A percentile compares a stretch with the other conserved stretches of the same genome.
phyloP scores from a whole-genome alignment of 2,113 vertebrate species.

The Plestiodon gilberti region DNA sequence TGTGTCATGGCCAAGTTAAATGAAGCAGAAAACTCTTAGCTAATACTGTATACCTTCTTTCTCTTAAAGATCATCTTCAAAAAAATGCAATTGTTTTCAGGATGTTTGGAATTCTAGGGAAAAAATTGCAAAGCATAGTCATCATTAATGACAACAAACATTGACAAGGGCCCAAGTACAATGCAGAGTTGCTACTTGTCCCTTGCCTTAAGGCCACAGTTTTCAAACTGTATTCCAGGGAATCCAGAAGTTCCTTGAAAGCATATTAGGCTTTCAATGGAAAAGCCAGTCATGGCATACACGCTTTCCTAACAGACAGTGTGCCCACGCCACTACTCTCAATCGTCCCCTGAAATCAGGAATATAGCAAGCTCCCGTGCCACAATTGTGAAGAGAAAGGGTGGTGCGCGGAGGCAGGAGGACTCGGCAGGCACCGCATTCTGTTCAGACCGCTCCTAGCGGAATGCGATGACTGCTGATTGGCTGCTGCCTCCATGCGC shows the following conservation, averaged over 20 bases:
- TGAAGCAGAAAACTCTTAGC: conserved; percentile 41
- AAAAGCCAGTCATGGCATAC: not conserved
- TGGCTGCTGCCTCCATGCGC: too few species aligned
- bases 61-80: conserved; percentile 1
- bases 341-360: not conserved
- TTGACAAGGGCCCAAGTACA: not conserved
- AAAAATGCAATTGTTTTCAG: conserved; percentile 1
- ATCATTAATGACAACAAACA: not conserved
- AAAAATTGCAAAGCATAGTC: not conserved
- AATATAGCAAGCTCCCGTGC: too few species aligned
- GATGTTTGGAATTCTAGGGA: not conserved
- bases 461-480: too few species aligned
- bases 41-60: conserved; percentile 56
- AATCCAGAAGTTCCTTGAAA: not conserved
- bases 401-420: too few species aligned
- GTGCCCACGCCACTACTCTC: not conserved
- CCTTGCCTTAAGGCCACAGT: not conserved
- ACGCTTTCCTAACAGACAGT: not conserved
- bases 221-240: not conserved
- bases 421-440: too few species aligned
- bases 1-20: conserved; percentile 54
- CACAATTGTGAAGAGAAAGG: too few species aligned
- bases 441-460: too few species aligned
- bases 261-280: not conserved
- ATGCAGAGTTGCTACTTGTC: not conserved